These are phyloP conservation scores for Sula dactylatra DNA, from an alignment of 2,113 vertebrate genomes.

Conservation along the genomic window DNA sequence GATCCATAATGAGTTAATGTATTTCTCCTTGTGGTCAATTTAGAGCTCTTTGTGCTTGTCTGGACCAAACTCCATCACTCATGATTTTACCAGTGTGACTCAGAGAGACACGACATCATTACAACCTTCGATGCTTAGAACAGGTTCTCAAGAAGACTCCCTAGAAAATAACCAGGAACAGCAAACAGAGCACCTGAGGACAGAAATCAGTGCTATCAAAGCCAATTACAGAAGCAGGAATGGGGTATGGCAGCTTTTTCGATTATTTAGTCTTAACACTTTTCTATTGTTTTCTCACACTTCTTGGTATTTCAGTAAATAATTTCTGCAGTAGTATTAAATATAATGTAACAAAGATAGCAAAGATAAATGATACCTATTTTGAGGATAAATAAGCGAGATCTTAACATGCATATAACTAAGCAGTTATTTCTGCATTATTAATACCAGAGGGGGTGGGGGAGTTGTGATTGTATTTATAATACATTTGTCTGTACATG, in stretches of 20 bases:
- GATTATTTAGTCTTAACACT: background rate
- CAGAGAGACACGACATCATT: conserved; percentile 71
- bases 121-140: conserved; percentile 74
- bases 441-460: background rate
- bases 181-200: conserved; percentile 78
- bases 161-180: conserved; percentile 83
- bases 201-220: conserved; percentile 80
- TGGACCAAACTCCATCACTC: conserved; percentile 79
- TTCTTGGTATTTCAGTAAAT: background rate
- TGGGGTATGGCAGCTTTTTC: conserved; percentile 69
- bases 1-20: background rate
- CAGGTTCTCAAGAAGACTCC: conserved; percentile 81
- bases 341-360: background rate
- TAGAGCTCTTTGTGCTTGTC: conserved; percentile 87
- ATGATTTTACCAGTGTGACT: conserved; percentile 72
- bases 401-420: background rate
- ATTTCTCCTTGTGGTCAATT: background rate
- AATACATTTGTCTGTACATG: background rate
- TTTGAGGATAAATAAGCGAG: background rate
- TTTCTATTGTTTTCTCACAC: background rate
- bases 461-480: background rate
- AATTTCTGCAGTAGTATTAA: background rate
- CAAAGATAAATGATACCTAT: background rate
- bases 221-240: conserved; percentile 77
- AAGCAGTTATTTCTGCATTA: background rate